These are phyloP conservation scores for Mythimna albipuncta DNA, from an alignment of 2,888 invertebrate species.

Conservation along the genomic window DNA sequence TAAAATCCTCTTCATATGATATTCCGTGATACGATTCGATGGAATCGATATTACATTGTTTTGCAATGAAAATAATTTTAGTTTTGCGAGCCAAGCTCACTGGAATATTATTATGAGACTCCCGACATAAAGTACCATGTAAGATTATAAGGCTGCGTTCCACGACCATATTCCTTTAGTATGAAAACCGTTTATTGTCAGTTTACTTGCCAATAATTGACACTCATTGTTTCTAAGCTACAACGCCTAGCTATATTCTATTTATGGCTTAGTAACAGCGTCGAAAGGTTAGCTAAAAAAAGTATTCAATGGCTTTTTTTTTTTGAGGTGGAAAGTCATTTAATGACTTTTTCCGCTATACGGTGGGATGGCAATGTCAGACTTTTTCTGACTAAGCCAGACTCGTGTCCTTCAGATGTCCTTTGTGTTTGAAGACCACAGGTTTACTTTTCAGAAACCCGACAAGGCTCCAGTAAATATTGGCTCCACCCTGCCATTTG, in stretches of 20 bases:
- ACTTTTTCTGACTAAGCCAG: no score
- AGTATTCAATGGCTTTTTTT: background rate
- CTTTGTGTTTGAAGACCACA: no score
- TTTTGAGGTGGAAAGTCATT: no score
- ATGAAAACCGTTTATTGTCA: conserved; percentile 44
- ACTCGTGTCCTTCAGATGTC: no score
- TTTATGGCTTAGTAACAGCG: conserved; percentile 9
- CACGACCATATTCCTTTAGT: conserved; percentile 19
- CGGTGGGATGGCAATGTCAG: no score
- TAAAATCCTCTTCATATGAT: conserved; percentile 53
- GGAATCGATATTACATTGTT: conserved; percentile 50
- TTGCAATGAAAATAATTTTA: conserved; percentile 53
- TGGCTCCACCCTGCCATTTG: no score
- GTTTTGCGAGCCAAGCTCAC: conserved; percentile 31
- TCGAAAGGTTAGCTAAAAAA: background rate
- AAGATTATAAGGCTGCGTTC: conserved; percentile 28
- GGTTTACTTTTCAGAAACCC: no score
- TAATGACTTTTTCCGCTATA: no score
- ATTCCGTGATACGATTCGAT: conserved; percentile 43
- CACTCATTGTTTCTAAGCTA: conserved; percentile 35
- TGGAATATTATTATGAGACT: conserved; percentile 40
- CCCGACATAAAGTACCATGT: conserved; percentile 38
- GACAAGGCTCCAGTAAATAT: no score
- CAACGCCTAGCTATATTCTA: conserved; percentile 1
- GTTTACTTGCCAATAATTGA: conserved; percentile 41